These are phyloP conservation scores for Eclectus roratus DNA, from an alignment of 2,113 vertebrate species.

Conservation along the genomic window DNA sequence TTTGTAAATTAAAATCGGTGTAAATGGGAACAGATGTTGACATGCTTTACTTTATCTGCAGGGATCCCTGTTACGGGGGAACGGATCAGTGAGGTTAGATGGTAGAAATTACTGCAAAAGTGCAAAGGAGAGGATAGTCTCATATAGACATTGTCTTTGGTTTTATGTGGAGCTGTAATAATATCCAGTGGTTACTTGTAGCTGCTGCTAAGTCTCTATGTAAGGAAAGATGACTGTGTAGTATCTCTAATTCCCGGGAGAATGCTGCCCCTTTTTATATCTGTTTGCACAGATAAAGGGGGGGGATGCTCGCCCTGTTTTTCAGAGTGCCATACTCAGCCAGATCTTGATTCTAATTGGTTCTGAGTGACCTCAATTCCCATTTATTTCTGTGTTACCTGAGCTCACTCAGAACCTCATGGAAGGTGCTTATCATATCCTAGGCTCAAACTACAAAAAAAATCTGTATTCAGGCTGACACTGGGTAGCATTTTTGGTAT, in stretches of 20 bases:
- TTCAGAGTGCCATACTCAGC: neutral
- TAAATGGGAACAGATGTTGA: slow-evolving; percentile 82
- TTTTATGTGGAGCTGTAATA: slow-evolving; percentile 21
- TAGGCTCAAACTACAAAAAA: neutral
- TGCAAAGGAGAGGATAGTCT: slow-evolving; percentile 43
- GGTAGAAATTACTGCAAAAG: slow-evolving; percentile 64
- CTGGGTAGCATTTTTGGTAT: slow-evolving; percentile 1
- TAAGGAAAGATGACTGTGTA: neutral
- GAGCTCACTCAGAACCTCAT: neutral
- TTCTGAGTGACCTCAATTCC: neutral
- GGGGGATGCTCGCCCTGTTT: neutral
- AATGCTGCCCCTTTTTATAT: neutral
- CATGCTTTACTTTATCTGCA: slow-evolving; percentile 78
- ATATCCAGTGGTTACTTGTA: slow-evolving; percentile 22
- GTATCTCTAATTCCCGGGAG: neutral
- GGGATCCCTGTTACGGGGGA: slow-evolving; percentile 68
- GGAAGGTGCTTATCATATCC: neutral
- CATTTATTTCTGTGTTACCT: neutral
- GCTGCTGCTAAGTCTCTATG: neutral
- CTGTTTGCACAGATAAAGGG: neutral
- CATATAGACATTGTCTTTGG: slow-evolving; percentile 4
- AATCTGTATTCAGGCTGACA: neutral
- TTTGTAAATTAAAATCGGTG: slow-evolving; percentile 83
- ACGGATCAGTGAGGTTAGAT: slow-evolving; percentile 73
- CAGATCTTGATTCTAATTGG: neutral